phyloP scores from a whole-genome alignment of 2,888 invertebrate genomes.

The Thereva unica region DNA sequence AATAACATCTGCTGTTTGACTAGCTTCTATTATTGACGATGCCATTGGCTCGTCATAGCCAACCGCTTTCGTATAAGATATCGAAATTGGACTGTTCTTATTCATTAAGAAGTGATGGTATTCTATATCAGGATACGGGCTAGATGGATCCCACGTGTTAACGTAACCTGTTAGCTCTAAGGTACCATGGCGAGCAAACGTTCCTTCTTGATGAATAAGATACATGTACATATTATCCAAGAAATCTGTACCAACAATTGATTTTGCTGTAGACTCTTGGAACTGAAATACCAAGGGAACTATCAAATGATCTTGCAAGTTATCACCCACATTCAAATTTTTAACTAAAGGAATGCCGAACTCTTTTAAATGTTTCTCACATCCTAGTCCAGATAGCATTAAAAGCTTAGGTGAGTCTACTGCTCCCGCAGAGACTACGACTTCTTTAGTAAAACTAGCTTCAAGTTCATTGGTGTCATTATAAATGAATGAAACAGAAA shows the following conservation, averaged over 20 bases:
- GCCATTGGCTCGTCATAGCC: slow-evolving; percentile 44
- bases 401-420: slow-evolving; percentile 49
- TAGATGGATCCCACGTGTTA: slow-evolving; percentile 54
- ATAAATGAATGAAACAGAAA: slow-evolving; percentile 60
- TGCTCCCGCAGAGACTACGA: slow-evolving; percentile 49
- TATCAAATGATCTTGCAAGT: slow-evolving; percentile 80
- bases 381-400: slow-evolving; percentile 49
- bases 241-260: slow-evolving; percentile 18
- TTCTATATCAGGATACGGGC: slow-evolving; percentile 61
- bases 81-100: slow-evolving; percentile 48
- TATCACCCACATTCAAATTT: slow-evolving; percentile 65
- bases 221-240: slow-evolving; percentile 51
- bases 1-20: slow-evolving; percentile 14
- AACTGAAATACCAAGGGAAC: slow-evolving; percentile 55
- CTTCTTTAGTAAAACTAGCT: slow-evolving; percentile 45
- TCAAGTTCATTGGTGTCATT: slow-evolving; percentile 34
- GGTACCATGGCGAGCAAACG: slow-evolving; percentile 51
- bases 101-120: slow-evolving; percentile 55
- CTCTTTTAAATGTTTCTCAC: slow-evolving; percentile 42
- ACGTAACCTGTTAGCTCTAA: slow-evolving; percentile 59
- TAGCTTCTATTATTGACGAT: slow-evolving; percentile 22
- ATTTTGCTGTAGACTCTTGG: slow-evolving; percentile 47
- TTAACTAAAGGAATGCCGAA: slow-evolving; percentile 44
- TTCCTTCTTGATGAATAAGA: slow-evolving; percentile 47
- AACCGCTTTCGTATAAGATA: slow-evolving; percentile 40